Evolutionary conservation across 2,888 invertebrate genomes (phyloP).

Genomic region (Heliothis peltigera): DNA sequence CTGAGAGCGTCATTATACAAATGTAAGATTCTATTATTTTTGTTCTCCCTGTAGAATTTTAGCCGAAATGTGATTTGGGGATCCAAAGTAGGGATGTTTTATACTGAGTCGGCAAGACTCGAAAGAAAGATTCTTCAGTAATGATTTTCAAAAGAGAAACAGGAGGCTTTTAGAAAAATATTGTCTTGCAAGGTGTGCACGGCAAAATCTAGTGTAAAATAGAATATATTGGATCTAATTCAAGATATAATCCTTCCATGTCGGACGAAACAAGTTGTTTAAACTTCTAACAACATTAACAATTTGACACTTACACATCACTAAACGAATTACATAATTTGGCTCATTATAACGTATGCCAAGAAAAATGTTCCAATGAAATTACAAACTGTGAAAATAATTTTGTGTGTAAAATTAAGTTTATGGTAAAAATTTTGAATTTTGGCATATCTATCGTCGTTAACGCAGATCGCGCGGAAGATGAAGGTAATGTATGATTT

Average conservation of each 20-base stretch:
- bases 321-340: constrained; percentile 79
- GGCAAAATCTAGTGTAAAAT: constrained; percentile 28
- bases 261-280: constrained; percentile 69
- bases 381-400: constrained; percentile 61
- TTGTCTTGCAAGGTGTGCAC: constrained; percentile 41
- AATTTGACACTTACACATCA: constrained; percentile 75
- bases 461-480: constrained; percentile 38
- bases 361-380: constrained; percentile 71
- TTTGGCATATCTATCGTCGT: constrained; percentile 34
- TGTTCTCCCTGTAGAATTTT: neutral
- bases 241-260: constrained; percentile 72
- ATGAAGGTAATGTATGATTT: constrained; percentile 50
- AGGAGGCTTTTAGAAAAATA: neutral
- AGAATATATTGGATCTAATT: constrained; percentile 81
- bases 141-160: neutral
- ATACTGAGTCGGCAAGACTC: neutral
- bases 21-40: constrained; percentile 10
- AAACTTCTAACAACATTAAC: constrained; percentile 71
- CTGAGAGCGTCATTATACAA: constrained; percentile 11
- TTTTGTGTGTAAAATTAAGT: constrained; percentile 51
- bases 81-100: neutral
- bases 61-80: neutral
- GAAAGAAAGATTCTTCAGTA: neutral
- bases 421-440: constrained; percentile 42
- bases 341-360: constrained; percentile 81